Evolutionary conservation across 2,113 vertebrate species (phyloP).

Genomic region (Meleagris gallopavo): DNA sequence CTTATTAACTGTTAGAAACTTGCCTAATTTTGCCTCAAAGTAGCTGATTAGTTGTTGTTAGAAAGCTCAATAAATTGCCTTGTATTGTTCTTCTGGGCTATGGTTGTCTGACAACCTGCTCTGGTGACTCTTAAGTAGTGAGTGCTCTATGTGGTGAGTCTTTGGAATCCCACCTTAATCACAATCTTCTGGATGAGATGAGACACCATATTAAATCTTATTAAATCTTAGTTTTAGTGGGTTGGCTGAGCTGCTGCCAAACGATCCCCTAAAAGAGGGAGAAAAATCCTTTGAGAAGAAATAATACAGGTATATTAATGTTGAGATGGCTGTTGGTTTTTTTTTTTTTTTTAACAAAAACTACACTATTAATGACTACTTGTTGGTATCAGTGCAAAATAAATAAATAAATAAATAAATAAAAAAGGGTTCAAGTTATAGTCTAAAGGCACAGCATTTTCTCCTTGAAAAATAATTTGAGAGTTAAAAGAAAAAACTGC

Average conservation of each 20-base stretch:
- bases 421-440: neutral
- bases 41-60: no score
- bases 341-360: neutral
- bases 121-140: no score
- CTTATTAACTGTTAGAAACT: no score
- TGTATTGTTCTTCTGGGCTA: no score
- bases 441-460: neutral
- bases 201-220: neutral
- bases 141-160: no score
- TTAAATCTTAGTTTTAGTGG: neutral
- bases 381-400: neutral
- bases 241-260: neutral
- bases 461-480: neutral
- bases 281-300: neutral
- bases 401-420: neutral
- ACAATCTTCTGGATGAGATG: no score
- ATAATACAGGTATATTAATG: neutral
- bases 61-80: no score
- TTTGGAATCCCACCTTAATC: no score
- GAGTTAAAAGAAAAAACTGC: neutral
- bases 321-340: fast-evolving
- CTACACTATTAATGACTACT: neutral
- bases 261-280: neutral
- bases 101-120: no score
- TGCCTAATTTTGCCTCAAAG: no score